phyloP scores from a whole-genome alignment of 37 sponge, comb jelly and placozoan species.

The Bolinopsis microptera region DNA sequence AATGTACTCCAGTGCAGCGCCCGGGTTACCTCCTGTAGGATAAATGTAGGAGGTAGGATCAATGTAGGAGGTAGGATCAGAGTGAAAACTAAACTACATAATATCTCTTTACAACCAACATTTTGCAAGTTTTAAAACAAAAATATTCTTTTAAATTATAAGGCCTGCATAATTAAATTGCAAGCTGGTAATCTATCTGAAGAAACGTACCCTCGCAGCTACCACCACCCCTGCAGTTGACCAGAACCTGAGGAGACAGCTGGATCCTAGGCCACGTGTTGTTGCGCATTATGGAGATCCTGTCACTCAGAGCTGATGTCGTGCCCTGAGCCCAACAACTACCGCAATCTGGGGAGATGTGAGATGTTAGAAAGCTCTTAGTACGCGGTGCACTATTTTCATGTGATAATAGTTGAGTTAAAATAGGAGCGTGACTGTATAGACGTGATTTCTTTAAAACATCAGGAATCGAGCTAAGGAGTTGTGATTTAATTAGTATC shows the following conservation, averaged over 20 bases:
- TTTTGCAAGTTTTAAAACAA: too few relatives aligned
- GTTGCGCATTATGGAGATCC: conserved; percentile 76
- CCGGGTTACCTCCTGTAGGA: conserved; percentile 75
- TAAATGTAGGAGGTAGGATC: too few relatives aligned
- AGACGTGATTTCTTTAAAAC: too few relatives aligned
- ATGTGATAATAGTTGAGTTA: neutral
- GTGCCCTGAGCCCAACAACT: conserved; percentile 84
- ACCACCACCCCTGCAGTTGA: conserved; percentile 80
- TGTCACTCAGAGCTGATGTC: conserved; percentile 80
- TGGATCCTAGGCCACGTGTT: conserved; percentile 71
- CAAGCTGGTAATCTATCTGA: neutral
- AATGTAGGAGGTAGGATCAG: neutral
- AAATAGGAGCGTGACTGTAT: too few relatives aligned
- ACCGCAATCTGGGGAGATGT: conserved; percentile 76
- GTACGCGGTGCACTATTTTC: neutral
- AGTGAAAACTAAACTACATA: too few relatives aligned
- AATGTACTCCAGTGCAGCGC: conserved; percentile 81
- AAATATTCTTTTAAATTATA: too few relatives aligned
- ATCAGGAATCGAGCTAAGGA: too few relatives aligned
- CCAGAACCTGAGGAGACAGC: conserved; percentile 76
- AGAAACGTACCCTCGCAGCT: conserved; percentile 70
- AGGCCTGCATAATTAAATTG: too few relatives aligned
- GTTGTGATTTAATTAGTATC: too few relatives aligned
- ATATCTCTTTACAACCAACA: too few relatives aligned
- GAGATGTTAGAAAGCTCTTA: neutral